Evolutionary conservation across 1,140 invertebrate genomes (phyloP).

Genomic region (Meloidogyne floridensis): DNA sequence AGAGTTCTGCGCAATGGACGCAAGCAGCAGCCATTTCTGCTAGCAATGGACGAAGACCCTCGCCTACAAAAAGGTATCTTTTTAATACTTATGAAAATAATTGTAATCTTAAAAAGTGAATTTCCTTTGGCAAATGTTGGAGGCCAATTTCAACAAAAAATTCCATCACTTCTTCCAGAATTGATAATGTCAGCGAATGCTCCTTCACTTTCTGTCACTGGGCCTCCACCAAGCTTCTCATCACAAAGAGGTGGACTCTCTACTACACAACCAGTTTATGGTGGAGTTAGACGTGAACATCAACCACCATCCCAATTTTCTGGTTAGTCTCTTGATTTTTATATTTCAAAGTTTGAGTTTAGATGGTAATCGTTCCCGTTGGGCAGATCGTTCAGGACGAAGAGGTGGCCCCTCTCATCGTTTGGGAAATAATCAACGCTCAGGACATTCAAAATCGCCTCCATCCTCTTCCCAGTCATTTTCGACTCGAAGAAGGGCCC

Average conservation of each 20-base stretch:
- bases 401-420: neutral
- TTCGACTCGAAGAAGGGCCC: neutral
- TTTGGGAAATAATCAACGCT: neutral
- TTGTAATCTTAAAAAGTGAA: neutral
- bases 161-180: slow-evolving; percentile 14
- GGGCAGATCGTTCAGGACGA: neutral
- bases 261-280: neutral
- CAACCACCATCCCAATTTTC: neutral
- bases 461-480: slow-evolving; percentile 2
- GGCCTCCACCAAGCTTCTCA: neutral
- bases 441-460: neutral
- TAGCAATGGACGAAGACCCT: slow-evolving; percentile 12
- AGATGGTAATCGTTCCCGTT: neutral
- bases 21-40: slow-evolving; percentile 29
- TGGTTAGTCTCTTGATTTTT: no score
- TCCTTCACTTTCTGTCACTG: neutral
- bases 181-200: neutral
- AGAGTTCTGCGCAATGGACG: slow-evolving; percentile 23
- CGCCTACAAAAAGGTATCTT: slow-evolving; percentile 3
- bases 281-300: neutral
- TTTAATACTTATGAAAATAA: neutral
- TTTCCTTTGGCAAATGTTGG: slow-evolving; percentile 4
- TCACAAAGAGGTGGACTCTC: neutral
- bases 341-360: neutral
- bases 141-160: neutral